Evolutionary conservation across 2,797 vertebrate species (phyloP), one percentile per base, ranked within the genome.

Genomic region (Thaleichthys pacificus): DNA sequence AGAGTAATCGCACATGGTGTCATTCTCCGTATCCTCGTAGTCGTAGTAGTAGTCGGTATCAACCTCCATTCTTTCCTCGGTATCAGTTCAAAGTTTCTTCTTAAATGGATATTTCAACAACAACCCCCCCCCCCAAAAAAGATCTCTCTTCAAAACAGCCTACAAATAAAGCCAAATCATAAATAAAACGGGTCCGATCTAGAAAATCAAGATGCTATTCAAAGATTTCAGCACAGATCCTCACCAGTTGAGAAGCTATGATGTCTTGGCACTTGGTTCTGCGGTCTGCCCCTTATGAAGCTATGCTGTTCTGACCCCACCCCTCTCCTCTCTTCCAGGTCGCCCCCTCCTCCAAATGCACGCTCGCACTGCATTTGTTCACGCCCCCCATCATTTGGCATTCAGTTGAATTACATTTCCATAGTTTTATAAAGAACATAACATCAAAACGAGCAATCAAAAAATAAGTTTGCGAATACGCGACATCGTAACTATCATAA

Each of bases 1-100:
- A 0, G 89, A 76, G 58, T 85, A 94, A 82, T 93, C 91, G 61
- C 94, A 95, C 81, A 81, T 89, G 22, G 78, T 82, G 87, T 78
- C 82, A 76, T 92, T 93, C 0, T 84, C 86, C 0, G 56, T 6
- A 1, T 90, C 91, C 0, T 88, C 90, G 0, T 90, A 88, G 67
- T 93, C 87, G 61, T 90, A 92, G 79, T 91, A 90, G 0, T 91
- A 87, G 2, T 84, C 66, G 4, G 74, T 30, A 4, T 83, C 87
- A 84, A 87, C 86, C 19, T 76, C 76, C 26, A 61, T 73, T 66
- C 56, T 74, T 14, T 57, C 5, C 51, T 66, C 57, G 66, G 68
- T 58, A 65, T 19, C 9, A 4, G 49, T 5, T 3, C 30, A 9
- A 70, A 70, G 0, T 51, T 28, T 70, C 3, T 11, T 28, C 51